Evolutionary conservation across 1,140 invertebrate species (phyloP).

Genomic region (Drosophila kepulauana): DNA sequence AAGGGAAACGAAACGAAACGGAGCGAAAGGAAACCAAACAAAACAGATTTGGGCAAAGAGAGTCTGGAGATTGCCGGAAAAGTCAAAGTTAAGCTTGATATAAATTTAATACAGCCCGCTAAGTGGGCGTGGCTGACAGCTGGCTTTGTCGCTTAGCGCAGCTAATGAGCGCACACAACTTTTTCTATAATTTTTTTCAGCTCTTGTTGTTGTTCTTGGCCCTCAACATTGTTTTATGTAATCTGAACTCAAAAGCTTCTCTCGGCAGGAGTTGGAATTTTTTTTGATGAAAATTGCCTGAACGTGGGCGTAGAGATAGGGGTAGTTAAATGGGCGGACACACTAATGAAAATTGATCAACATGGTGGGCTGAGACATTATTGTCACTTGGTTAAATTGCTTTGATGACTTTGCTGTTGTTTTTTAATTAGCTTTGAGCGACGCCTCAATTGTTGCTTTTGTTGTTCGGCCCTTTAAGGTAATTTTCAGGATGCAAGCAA

Average conservation of each 20-base stretch:
- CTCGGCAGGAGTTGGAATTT: constrained; percentile 28
- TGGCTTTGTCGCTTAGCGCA: constrained; percentile 35
- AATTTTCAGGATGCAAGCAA: constrained; percentile 22
- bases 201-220: not conserved
- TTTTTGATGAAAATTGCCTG: constrained; percentile 35
- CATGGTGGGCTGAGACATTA: constrained; percentile 37
- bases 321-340: not conserved
- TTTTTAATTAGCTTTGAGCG: constrained; percentile 45
- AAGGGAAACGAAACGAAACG: constrained; percentile 40
- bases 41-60: constrained; percentile 2
- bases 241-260: constrained; percentile 2
- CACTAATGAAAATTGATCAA: constrained; percentile 72
- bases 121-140: constrained; percentile 30
- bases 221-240: constrained; percentile 13
- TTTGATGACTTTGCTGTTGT: constrained; percentile 49
- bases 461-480: constrained; percentile 34
- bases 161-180: constrained; percentile 47
- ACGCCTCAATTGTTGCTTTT: constrained; percentile 20
- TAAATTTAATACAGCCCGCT: constrained; percentile 61
- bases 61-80: constrained; percentile 33
- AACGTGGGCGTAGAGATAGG: not conserved
- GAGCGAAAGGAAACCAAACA: constrained; percentile 26
- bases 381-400: constrained; percentile 55
- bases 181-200: constrained; percentile 25
- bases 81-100: constrained; percentile 69